Base-by-base conservation (phyloP, 2,113 vertebrate genomes). In the Zosterops japonicus region DNA sequence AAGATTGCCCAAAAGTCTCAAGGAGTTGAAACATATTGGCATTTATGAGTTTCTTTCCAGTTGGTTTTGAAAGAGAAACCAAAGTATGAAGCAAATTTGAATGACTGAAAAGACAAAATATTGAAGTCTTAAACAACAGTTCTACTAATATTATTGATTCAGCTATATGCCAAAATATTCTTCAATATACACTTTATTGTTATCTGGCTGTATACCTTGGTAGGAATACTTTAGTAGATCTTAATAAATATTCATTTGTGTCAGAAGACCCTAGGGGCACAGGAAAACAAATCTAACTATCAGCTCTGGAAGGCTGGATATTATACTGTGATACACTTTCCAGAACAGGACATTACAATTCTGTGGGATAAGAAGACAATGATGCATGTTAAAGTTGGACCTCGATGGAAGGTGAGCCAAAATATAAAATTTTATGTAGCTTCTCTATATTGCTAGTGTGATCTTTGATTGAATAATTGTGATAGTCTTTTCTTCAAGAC, bases 291-390 rank as follows among this genome's bases (percentile, higher is more conserved):
- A 31, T 98, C 98, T 53, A 98, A 98, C 35, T 99, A 99, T 97
- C 98, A 99, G 92, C 95, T 99, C 74, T 99, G 98, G 99, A 98
- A 98, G 91, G 99, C 99, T 31, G 99, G 99, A 22, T 98, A 99
- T 97, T 99, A 99, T 94, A 98, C 98, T 9, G 99, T 98, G 84
- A 98, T 99, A 70, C 98, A 99, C 89, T 99, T 99, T 95, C 98
- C 99, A 87, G 98, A 98, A 89, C 97, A 99, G 89, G 99, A 99
- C 64, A 97, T 99, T 92, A 99, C 98, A 47, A 83, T 99, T 95
- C 98, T 99, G 56, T 99, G 99, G 99, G 99, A 99, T 96, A 98
- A 97, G 94, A 99, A 99, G 97, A 99, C 99, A 46, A 99, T 99
- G 56, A 98, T 99, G 6, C 99, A 99, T 90, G 98, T 99, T 94